phyloP scores from a whole-genome alignment of 2,797 vertebrate genomes.

The Lacerta agilis region DNA sequence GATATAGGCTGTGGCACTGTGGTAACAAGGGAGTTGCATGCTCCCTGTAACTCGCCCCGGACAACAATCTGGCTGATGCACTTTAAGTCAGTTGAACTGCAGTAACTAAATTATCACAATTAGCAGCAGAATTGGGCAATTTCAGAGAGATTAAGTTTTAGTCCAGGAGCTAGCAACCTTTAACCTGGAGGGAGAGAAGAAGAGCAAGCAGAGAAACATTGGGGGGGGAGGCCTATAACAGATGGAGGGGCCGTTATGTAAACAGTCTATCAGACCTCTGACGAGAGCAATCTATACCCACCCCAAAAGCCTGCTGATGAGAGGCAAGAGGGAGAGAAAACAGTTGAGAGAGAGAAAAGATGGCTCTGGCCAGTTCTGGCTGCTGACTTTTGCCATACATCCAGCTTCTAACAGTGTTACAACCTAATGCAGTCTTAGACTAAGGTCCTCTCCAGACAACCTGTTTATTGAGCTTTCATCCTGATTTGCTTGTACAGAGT shows the following conservation, averaged over 20 bases:
- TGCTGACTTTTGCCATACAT: background rate
- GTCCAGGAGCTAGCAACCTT: too few species aligned
- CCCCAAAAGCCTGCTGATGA: background rate
- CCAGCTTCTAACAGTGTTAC: background rate
- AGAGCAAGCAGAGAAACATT: too few species aligned
- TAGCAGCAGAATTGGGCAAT: background rate
- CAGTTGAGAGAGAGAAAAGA: background rate
- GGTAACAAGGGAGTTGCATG: too few species aligned
- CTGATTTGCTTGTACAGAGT: too few species aligned
- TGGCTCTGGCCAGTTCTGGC: background rate
- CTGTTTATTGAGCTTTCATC: too few species aligned
- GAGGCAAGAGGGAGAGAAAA: background rate
- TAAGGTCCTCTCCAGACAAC: too few species aligned
- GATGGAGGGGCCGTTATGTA: background rate
- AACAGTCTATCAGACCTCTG: background rate
- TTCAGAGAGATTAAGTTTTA: background rate
- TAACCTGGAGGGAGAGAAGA: too few species aligned
- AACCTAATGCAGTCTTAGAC: too few species aligned
- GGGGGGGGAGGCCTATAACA: background rate
- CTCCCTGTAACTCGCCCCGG: too few species aligned
- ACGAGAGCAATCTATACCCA: background rate
- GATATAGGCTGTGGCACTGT: too few species aligned
- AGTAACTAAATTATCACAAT: background rate
- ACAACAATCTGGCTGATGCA: background rate
- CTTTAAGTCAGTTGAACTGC: background rate